Conservation (phyloP, 2,113 vertebrate species). For the Rhinoderma darwinii region DNA sequence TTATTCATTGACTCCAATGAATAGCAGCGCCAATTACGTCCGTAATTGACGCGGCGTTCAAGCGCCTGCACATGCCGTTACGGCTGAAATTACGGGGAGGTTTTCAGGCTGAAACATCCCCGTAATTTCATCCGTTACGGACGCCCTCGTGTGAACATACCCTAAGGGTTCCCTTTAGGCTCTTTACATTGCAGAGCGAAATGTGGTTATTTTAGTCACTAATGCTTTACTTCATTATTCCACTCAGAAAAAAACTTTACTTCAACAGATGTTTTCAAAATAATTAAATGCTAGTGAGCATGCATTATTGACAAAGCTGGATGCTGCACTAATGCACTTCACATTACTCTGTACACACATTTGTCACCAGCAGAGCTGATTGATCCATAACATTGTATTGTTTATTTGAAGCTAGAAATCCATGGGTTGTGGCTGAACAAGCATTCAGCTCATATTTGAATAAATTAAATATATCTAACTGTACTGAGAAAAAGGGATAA, state of each 20-base stretch:
- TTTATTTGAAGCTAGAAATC: slow-evolving; percentile 65
- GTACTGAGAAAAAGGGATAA: not conserved
- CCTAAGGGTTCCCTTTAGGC: slow-evolving; percentile 59
- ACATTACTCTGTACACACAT: slow-evolving; percentile 60
- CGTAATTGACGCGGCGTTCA: no score
- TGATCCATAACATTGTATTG: slow-evolving; percentile 64
- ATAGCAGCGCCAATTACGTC: no score
- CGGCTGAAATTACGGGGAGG: no score
- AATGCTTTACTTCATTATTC: slow-evolving; percentile 67
- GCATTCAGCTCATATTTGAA: not conserved
- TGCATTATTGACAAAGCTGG: slow-evolving; percentile 75
- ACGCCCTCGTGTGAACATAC: no score
- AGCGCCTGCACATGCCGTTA: no score
- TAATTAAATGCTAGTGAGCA: slow-evolving; percentile 72
- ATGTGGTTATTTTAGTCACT: slow-evolving; percentile 63
- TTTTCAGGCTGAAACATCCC: no score
- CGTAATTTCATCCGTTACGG: no score
- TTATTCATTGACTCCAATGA: no score
- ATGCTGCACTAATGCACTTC: slow-evolving; percentile 69
- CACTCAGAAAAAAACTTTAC: slow-evolving; percentile 68
- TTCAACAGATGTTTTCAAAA: slow-evolving; percentile 76
- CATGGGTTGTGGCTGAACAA: slow-evolving; percentile 22
- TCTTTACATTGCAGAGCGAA: slow-evolving; percentile 57
- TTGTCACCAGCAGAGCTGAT: slow-evolving; percentile 65
- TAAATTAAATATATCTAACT: not conserved